Conservation (phyloP, 2,113 vertebrate species). For the Baryphthengus martii region DNA sequence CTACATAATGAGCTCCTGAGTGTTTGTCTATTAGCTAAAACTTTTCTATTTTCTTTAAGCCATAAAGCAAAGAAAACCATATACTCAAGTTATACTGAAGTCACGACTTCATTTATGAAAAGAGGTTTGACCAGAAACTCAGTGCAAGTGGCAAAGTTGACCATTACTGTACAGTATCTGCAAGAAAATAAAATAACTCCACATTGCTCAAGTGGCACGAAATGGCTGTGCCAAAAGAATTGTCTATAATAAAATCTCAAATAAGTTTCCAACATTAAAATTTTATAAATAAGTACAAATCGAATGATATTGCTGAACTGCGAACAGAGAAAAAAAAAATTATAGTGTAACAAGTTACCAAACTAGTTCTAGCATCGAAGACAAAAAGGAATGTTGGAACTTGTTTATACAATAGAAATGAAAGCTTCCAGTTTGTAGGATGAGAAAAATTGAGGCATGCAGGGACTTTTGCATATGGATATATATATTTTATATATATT, state of each 20-base stretch:
- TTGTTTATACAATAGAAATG: slow-evolving; percentile 84
- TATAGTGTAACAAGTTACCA: slow-evolving; percentile 76
- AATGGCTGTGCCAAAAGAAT: slow-evolving; percentile 62
- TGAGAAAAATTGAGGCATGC: slow-evolving; percentile 87
- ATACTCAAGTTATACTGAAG: slow-evolving; percentile 79
- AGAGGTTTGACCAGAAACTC: slow-evolving; percentile 83
- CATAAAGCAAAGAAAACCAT: slow-evolving; percentile 81
- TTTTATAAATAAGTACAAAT: slow-evolving; percentile 85
- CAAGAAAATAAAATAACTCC: slow-evolving; percentile 74
- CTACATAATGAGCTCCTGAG: slow-evolving; percentile 84
- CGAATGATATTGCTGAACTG: slow-evolving; percentile 87
- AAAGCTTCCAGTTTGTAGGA: slow-evolving; percentile 88
- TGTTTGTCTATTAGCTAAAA: slow-evolving; percentile 79
- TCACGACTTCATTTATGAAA: slow-evolving; percentile 80
- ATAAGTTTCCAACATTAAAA: slow-evolving; percentile 81
- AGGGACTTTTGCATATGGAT: slow-evolving; percentile 97
- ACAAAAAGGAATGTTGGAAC: slow-evolving; percentile 97
- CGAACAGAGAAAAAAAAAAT: slow-evolving; percentile 64
- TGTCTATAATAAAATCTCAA: slow-evolving; percentile 71
- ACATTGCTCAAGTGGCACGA: slow-evolving; percentile 79
- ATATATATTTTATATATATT: slow-evolving; percentile 83
- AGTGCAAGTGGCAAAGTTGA: slow-evolving; percentile 86
- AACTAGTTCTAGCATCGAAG: slow-evolving; percentile 83
- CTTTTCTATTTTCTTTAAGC: slow-evolving; percentile 73
- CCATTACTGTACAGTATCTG: slow-evolving; percentile 80